Percentiles rank a stretch among this genome's conserved stretches.
Conservation (phyloP, 2,113 vertebrate genomes). For the Columba janthina region DNA sequence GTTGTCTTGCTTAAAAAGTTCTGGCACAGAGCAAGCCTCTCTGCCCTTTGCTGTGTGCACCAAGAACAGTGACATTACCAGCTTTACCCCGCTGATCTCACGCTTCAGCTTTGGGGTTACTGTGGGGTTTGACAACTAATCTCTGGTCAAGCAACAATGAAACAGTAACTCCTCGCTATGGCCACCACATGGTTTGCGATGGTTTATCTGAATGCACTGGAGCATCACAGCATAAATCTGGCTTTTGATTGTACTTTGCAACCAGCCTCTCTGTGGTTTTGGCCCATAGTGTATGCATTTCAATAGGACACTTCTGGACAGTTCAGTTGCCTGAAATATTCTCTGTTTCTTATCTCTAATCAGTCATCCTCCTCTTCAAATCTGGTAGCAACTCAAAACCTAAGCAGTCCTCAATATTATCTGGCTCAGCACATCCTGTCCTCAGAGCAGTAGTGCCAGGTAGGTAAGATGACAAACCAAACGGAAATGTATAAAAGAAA, state of each 20-base stretch:
- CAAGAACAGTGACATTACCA: not conserved
- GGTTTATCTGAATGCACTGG: not conserved
- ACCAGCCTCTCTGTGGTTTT: not conserved
- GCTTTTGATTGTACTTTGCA: not conserved
- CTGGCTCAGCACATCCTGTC: not conserved
- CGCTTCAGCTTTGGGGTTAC: not conserved
- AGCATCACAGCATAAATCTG: not conserved
- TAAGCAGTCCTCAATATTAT: not conserved
- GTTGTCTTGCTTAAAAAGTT: not conserved
- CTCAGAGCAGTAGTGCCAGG: not conserved
- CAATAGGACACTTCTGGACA: not conserved
- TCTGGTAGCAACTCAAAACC: not conserved
- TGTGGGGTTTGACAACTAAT: not conserved
- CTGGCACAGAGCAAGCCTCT: not conserved
- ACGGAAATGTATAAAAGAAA: not conserved
- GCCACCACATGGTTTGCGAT: not conserved
- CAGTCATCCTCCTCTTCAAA: not conserved
- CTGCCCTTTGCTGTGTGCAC: not conserved
- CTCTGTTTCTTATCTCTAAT: not conserved
- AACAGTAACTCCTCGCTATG: rapidly evolving
- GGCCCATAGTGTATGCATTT: not conserved
- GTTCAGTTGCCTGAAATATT: not conserved
- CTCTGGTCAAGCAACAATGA: not conserved
- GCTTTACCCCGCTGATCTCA: not conserved
- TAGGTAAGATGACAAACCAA: not conserved